A percentile compares a stretch with the other conserved stretches of the same genome.
Conservation (phyloP, 2,797 vertebrate species). For the Tokudaia muenninki region DNA sequence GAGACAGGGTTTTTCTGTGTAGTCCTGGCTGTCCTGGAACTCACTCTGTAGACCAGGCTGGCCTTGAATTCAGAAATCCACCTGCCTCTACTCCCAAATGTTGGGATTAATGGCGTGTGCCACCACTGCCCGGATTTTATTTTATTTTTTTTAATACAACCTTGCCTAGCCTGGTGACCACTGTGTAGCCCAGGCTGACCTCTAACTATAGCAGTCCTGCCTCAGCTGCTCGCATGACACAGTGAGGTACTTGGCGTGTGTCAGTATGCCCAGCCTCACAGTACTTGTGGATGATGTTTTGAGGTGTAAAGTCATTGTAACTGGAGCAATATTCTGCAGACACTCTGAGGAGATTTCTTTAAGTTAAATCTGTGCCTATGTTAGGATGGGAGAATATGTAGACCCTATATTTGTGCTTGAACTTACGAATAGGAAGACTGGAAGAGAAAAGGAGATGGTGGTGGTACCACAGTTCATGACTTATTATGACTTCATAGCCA, state of each 20-base stretch:
- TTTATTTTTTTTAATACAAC: background rate
- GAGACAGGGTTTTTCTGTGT: too few species aligned
- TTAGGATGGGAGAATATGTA: background rate
- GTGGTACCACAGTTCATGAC: background rate
- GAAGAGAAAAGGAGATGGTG: background rate
- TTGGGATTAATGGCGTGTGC: too few species aligned
- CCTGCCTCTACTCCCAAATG: too few species aligned
- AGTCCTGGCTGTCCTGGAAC: too few species aligned
- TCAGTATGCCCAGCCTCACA: background rate
- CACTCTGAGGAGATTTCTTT: background rate
- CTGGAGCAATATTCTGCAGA: constrained; percentile 41
- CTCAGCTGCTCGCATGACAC: too few species aligned
- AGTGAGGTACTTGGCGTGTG: background rate
- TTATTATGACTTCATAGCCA: background rate
- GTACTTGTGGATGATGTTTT: background rate
- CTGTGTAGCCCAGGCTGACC: background rate
- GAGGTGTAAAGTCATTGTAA: constrained; percentile 30
- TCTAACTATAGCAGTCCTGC: background rate
- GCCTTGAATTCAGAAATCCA: too few species aligned
- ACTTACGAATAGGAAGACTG: background rate
- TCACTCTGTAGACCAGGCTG: too few species aligned
- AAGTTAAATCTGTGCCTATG: background rate
- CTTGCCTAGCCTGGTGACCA: background rate
- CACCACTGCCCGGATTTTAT: background rate
- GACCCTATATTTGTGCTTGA: background rate